Evolutionary conservation across 1,140 invertebrate genomes (phyloP).

Genomic region (Amphibalanus amphitrite): DNA sequence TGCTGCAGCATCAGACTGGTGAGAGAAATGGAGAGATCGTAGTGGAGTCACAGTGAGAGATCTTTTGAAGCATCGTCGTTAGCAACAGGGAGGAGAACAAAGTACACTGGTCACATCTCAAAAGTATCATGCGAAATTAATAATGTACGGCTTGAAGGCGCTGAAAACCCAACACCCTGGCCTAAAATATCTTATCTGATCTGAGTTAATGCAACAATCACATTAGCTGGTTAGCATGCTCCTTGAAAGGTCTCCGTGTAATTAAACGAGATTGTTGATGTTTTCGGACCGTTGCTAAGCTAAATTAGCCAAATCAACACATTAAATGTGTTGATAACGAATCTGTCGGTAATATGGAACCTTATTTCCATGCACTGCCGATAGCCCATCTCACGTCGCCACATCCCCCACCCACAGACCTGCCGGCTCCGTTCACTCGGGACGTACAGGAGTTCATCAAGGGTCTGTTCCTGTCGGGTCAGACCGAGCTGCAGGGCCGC

Average conservation of each 20-base stretch:
- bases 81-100: too few relatives aligned
- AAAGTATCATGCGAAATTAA: too few relatives aligned
- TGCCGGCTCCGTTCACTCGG: conserved; percentile 73
- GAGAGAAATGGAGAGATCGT: too few relatives aligned
- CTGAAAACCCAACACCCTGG: too few relatives aligned
- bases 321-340: neutral
- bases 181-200: neutral
- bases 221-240: neutral
- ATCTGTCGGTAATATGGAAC: neutral
- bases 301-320: neutral
- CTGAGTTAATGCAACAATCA: neutral
- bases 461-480: conserved; percentile 72
- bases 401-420: conserved; percentile 40
- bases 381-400: too few relatives aligned
- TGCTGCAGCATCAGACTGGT: conserved; percentile 70
- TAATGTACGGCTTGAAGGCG: too few relatives aligned
- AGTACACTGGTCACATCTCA: too few relatives aligned
- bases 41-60: too few relatives aligned
- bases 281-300: neutral
- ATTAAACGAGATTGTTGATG: neutral
- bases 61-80: too few relatives aligned
- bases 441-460: conserved; percentile 85
- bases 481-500: conserved; percentile 57
- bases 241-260: neutral
- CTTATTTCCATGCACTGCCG: neutral